Base-by-base conservation (phyloP, 2,888 invertebrate species). In the Anoplius nigerrimus region DNA sequence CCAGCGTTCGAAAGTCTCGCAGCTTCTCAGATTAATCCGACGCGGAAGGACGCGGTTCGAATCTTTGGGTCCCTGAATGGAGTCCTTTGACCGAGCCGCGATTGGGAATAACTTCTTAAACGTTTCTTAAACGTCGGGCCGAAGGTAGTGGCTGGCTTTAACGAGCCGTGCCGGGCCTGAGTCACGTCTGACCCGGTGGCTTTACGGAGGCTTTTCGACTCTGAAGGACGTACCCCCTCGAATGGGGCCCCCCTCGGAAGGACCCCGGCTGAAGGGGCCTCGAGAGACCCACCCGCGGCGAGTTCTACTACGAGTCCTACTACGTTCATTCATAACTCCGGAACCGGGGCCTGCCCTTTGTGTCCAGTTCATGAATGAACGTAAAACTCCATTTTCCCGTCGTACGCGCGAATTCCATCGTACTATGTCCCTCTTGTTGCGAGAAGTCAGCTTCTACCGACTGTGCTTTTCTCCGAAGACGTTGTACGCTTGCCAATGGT, bases 301-400 rank as follows among this genome's bases (percentile, higher is more conserved):
- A 60, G 67, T 48, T 45, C 71, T 73, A 70, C 71, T 72, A 74
- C 76, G 66, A 70, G 71, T 71, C 81, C 77, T 85, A 85, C 85
- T 86, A 87, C 86, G 86, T 86, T 85, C 87, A 87, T 87, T 87
- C 80, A 86, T 77, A 74, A 68, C 63, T 78, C 62, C 71, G 51
- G 72, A 70, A 72, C 81, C 83, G 76, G n/a, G n/a, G 81, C 76
- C 79, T 80, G 72, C 76, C 45, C 62, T 68, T 75, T 77, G 75
- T 71, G 43, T 56, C 20, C 27, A 66, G 52, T 79, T 82, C 65
- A 80, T 86, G 83, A 86, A 86, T 86, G 85, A 86, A 86, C 78
- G 79, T 83, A 75, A 72, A 71, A 74, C 67, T 71, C 71, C n/a
- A 34, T 34, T 34, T 34, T 34, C 11, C 34, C 34, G 11, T 11